Evolutionary conservation across 2,113 vertebrate species (phyloP), one percentile per base, ranked within the genome.

Genomic region (Podarcis muralis): DNA sequence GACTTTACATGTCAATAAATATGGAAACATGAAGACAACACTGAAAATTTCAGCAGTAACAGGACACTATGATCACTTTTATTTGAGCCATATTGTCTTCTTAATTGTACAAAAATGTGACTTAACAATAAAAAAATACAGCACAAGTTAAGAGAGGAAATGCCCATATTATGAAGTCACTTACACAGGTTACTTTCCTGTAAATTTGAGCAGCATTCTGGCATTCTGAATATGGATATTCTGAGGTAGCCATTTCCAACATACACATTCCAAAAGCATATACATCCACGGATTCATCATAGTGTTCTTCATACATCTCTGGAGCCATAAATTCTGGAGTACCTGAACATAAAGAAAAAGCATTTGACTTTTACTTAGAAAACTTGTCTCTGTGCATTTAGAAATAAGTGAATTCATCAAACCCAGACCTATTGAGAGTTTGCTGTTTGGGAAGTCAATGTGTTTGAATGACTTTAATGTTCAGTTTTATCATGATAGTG

Each of bases 211-310:
- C 99, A 53, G 99, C 99, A 5, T 99, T 99, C 97, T 99, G 99
- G 96, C 99, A 99, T 96, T 99, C 99, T 1, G 99, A 98, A 96
- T 99, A 99, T 59, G 99, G 99, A 91, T 99, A 99, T 96, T 99
- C 99, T 9, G 99, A 99, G 86, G 99, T 99, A 91, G 99, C 99
- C 99, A 99, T 99, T 97, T 99, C 99, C 95, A 99, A 94, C 99
- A 99, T 99, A 92, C 99, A 99, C 99, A 99, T 99, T 88, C 99
- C 99, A 43, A 99, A 99, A 7, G 99, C 99, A 0, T 99, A 99
- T 71, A 99, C 99, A 4, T 99, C 99, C 86, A 99, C 99, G 0
- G 98, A 97, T 91, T 99, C 99, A 3, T 99, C 98, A 0, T 99
- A 99, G 94, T 99, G 99, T 65, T 99, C 99, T 93, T 99, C 99